A percentile compares a stretch with the other conserved stretches of the same genome.
These are phyloP conservation scores for Ashinkailepas kermadecensis DNA, from an alignment of 2,888 invertebrate species.

Conservation along the genomic window DNA sequence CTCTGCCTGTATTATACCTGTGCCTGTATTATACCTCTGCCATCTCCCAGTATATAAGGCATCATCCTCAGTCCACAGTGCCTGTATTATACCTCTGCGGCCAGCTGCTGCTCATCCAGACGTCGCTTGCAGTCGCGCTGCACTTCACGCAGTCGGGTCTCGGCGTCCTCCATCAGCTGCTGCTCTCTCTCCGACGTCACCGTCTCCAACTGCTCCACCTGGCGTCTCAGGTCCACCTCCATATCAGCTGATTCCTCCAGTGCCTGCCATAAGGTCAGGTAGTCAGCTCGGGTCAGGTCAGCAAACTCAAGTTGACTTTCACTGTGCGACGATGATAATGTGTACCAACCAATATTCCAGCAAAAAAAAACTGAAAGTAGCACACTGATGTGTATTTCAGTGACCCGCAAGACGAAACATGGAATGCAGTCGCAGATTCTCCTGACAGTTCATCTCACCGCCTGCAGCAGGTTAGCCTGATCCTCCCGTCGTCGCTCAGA, in stretches of 20 bases:
- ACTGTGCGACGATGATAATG: too few species aligned
- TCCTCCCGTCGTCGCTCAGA: background rate
- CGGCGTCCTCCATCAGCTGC: slow-evolving; percentile 37
- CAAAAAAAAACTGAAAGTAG: too few species aligned
- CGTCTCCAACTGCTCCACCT: slow-evolving; percentile 51
- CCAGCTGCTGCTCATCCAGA: slow-evolving; percentile 33
- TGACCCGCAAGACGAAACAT: too few species aligned
- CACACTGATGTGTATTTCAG: too few species aligned
- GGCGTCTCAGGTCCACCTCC: slow-evolving; percentile 54
- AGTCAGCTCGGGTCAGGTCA: background rate
- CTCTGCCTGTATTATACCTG: too few species aligned
- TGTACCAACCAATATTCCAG: too few species aligned
- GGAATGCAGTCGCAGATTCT: too few species aligned
- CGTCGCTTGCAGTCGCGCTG: slow-evolving; percentile 36
- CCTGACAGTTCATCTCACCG: background rate
- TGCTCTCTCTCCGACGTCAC: slow-evolving; percentile 49
- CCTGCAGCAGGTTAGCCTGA: background rate
- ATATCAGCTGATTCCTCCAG: slow-evolving; percentile 53
- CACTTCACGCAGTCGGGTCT: slow-evolving; percentile 37
- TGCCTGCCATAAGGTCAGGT: slow-evolving; percentile 51
- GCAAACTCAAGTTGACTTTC: too few species aligned
- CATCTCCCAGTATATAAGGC: too few species aligned
- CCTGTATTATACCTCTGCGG: slow-evolving; percentile 28
- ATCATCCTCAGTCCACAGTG: too few species aligned
- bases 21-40: too few species aligned